Conservation (phyloP, 2,113 vertebrate genomes). For the Haemorhous mexicanus region DNA sequence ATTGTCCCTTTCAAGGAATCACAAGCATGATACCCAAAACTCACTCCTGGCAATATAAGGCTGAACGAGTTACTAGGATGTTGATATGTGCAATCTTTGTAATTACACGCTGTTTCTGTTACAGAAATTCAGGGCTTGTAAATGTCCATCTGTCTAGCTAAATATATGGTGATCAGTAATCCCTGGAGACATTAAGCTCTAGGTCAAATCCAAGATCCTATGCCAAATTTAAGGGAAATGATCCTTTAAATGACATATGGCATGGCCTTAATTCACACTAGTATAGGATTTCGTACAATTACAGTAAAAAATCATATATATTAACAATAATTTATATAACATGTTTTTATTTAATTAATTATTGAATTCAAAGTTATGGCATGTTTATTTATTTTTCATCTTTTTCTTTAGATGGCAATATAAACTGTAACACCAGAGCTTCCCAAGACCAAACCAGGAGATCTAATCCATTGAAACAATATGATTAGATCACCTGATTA, state of each 20-base stretch:
- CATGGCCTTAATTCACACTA: background rate
- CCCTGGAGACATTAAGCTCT: background rate
- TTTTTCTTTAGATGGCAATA: background rate
- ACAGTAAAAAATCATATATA: background rate
- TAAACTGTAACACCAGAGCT: background rate
- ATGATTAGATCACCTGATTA: slow-evolving; percentile 17
- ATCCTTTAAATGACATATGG: slow-evolving; percentile 10
- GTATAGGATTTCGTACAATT: background rate
- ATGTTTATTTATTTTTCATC: background rate
- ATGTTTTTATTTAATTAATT: background rate
- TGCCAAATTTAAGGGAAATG: slow-evolving; percentile 34
- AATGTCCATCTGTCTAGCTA: slow-evolving; percentile 23
- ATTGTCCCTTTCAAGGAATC: background rate
- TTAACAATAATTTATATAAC: background rate
- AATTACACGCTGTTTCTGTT: background rate
- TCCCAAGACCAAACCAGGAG: background rate
- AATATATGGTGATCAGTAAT: slow-evolving; percentile 22
- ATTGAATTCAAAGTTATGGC: background rate
- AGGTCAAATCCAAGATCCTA: slow-evolving; percentile 1
- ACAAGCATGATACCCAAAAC: background rate
- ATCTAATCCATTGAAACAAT: slow-evolving; percentile 11
- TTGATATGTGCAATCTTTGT: background rate
- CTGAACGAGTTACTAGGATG: background rate
- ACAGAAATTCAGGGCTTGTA: background rate
- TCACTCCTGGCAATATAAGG: background rate